A percentile compares a stretch with the other conserved stretches of the same genome.
These are phyloP conservation scores for Acrocephalus scirpaceus DNA, from an alignment of 2,797 vertebrate genomes.

Conservation along the genomic window DNA sequence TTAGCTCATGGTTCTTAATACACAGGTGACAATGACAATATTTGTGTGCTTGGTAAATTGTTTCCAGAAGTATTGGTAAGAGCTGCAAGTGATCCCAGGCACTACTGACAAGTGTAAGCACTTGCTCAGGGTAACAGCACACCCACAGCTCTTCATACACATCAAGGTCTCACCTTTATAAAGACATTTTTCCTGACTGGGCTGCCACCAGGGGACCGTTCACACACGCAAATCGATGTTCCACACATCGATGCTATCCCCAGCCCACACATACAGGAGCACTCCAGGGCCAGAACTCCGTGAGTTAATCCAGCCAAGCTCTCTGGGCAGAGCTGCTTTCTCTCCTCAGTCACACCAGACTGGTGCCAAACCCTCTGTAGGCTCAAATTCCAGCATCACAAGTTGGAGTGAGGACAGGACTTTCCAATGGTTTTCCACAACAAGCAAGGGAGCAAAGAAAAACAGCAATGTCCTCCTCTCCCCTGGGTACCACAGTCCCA, in stretches of 20 bases:
- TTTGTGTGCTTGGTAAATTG: neutral
- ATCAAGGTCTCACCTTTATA: neutral
- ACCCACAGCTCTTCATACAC: neutral
- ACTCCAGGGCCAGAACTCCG: neutral
- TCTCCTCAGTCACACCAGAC: neutral
- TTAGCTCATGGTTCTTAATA: neutral
- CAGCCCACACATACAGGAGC: neutral
- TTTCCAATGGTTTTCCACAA: neutral
- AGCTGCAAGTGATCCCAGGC: neutral
- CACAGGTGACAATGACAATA: neutral
- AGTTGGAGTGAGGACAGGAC: neutral
- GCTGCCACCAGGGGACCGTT: neutral
- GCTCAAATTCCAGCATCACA: neutral
- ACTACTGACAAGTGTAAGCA: neutral
- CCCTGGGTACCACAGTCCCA: neutral
- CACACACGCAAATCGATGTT: accelerated
- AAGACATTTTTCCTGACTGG: neutral
- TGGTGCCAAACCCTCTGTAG: neutral
- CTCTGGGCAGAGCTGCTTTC: neutral
- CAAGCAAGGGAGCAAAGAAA: neutral
- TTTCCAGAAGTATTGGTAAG: neutral
- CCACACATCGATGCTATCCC: neutral
- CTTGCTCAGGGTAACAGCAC: neutral
- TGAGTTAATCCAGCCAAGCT: neutral
- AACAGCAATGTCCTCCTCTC: accelerated